Conservation (phyloP, 2,797 vertebrate species). For the Octomys mimax region DNA sequence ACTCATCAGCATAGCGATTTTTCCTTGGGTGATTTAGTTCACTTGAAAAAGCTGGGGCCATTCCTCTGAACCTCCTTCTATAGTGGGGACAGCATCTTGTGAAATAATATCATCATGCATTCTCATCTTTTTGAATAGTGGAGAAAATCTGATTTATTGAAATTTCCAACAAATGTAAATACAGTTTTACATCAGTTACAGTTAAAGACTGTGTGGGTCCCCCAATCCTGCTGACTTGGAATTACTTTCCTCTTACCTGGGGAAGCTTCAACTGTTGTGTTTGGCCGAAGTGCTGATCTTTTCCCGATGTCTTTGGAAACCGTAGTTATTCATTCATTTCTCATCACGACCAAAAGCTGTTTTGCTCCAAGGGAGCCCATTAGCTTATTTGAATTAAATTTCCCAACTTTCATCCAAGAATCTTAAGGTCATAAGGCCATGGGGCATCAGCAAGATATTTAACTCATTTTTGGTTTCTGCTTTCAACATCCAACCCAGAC, state of each 20-base stretch:
- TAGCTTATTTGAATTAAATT: conserved; percentile 66
- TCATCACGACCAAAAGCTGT: conserved; percentile 58
- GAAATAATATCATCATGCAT: background rate
- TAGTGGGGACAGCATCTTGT: background rate
- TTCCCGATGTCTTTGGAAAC: conserved; percentile 56
- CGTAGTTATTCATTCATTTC: conserved; percentile 56
- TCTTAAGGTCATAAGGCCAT: conserved; percentile 51
- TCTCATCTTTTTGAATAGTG: conserved; percentile 40
- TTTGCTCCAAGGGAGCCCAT: conserved; percentile 61
- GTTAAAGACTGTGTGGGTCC: background rate
- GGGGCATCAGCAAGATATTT: conserved; percentile 32
- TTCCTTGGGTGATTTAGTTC: conserved; percentile 63
- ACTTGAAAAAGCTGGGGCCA: background rate
- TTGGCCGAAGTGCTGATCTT: conserved; percentile 46
- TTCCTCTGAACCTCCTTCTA: background rate
- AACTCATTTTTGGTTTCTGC: conserved; percentile 26
- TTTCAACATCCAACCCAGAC: background rate
- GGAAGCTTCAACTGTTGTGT: background rate
- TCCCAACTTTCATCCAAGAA: conserved; percentile 50
- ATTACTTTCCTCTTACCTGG: conserved; percentile 8
- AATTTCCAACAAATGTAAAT: conserved; percentile 52
- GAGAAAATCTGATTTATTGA: conserved; percentile 33
- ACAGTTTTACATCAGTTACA: conserved; percentile 39
- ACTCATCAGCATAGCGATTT: conserved; percentile 63
- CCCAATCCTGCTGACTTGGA: background rate